These are phyloP conservation scores for Leptinotarsa tumamoca DNA, from an alignment of 2,888 invertebrate species.

Conservation along the genomic window DNA sequence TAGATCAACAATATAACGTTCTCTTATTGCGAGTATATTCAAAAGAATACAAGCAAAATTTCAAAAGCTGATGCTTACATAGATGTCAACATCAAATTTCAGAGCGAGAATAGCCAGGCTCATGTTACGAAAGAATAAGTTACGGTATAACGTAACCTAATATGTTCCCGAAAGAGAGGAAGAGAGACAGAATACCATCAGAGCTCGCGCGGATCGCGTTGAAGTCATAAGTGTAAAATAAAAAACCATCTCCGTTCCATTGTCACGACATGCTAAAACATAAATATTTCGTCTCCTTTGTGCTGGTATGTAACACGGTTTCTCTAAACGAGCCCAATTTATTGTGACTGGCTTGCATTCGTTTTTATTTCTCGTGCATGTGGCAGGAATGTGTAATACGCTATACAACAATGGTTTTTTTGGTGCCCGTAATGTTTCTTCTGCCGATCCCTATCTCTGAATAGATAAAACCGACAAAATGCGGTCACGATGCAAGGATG, in stretches of 20 bases:
- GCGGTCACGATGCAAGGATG: not conserved
- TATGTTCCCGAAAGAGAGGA: conserved; percentile 1
- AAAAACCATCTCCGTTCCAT: conserved; percentile 26
- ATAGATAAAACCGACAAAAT: not conserved
- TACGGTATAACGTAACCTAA: conserved; percentile 3
- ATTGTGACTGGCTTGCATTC: conserved; percentile 20
- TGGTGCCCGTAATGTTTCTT: not conserved
- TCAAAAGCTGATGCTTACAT: not conserved
- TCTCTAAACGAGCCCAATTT: conserved; percentile 27
- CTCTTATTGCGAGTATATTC: too few relatives aligned
- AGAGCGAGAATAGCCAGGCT: not conserved
- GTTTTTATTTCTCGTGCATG: conserved; percentile 21
- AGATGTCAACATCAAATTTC: not conserved
- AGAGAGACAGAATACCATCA: not conserved
- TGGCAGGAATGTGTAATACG: conserved; percentile 15
- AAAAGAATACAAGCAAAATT: too few relatives aligned
- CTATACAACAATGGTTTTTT: conserved; percentile 3
- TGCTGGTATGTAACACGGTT: conserved; percentile 24
- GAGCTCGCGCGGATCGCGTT: not conserved
- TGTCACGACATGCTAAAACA: conserved; percentile 32
- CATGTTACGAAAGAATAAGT: conserved; percentile 10
- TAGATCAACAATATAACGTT: too few relatives aligned
- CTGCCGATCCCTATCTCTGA: not conserved
- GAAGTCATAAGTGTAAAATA: conserved; percentile 28
- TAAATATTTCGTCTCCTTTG: conserved; percentile 29